Evolutionary conservation across 1,140 invertebrate genomes (phyloP).

Genomic region (Trissolcus basalis): DNA sequence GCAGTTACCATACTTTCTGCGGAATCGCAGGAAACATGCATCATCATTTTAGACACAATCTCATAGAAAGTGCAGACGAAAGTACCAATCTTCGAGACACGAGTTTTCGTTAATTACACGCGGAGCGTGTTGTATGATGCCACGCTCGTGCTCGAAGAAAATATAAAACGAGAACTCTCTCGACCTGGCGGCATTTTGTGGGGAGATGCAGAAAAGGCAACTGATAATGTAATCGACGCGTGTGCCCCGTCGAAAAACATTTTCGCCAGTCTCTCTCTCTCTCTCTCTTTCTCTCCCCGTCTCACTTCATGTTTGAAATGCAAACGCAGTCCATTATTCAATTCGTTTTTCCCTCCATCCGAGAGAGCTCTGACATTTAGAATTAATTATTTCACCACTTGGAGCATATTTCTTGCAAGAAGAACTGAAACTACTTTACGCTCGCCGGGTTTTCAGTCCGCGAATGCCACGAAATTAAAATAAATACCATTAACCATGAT

Average conservation of each 20-base stretch:
- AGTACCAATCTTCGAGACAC: conserved; percentile 19
- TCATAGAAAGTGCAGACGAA: conserved; percentile 30
- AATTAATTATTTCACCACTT: conserved; percentile 26
- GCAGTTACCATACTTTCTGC: conserved; percentile 21
- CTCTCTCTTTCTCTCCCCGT: no score
- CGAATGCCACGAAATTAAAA: conserved; percentile 13
- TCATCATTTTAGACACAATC: conserved; percentile 42
- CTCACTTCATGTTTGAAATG: conserved; percentile 12
- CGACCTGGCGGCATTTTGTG: neutral
- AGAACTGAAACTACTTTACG: conserved; percentile 13
- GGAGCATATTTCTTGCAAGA: conserved; percentile 5
- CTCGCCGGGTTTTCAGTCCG: neutral
- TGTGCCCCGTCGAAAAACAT: conserved; percentile 9
- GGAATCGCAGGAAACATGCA: conserved; percentile 34
- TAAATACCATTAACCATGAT: conserved; percentile 6
- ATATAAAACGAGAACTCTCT: conserved; percentile 12
- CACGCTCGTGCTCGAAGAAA: neutral
- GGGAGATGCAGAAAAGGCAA: conserved; percentile 1
- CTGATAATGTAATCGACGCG: conserved; percentile 6
- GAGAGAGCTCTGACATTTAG: conserved; percentile 21
- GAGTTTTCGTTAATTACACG: conserved; percentile 30
- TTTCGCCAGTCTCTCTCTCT: neutral
- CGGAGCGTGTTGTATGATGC: conserved; percentile 3
- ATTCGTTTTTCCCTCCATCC: conserved; percentile 6
- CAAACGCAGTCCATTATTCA: conserved; percentile 17